phyloP scores from a whole-genome alignment of 1,140 invertebrate species.

The Notospermus geniculatus region DNA sequence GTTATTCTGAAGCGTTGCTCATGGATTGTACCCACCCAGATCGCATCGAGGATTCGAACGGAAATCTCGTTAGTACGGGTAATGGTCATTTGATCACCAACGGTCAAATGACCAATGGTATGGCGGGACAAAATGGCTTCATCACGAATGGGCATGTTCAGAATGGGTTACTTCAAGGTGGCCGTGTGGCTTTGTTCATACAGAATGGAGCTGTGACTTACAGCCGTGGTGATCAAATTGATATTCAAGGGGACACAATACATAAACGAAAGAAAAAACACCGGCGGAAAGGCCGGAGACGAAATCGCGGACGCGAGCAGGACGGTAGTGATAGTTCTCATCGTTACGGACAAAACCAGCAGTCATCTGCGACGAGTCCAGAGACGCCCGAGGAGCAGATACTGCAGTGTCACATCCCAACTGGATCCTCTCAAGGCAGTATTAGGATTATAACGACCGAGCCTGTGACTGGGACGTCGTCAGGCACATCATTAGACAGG shows the following conservation, averaged over 20 bases:
- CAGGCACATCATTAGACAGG: too few relatives aligned
- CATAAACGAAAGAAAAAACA: not conserved
- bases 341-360: not conserved
- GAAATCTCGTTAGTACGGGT: not conserved
- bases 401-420: too few relatives aligned
- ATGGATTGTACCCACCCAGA: constrained; percentile 58
- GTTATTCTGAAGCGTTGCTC: constrained; percentile 69
- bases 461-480: too few relatives aligned
- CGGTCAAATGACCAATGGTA: not conserved
- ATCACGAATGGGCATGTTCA: not conserved
- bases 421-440: too few relatives aligned
- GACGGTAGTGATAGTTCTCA: not conserved
- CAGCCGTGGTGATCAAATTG: not conserved
- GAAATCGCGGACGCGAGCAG: not conserved
- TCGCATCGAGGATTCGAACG: not conserved
- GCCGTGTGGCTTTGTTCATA: not conserved
- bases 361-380: constrained; percentile 2
- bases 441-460: too few relatives aligned
- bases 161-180: not conserved
- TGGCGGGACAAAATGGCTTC: not conserved
- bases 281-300: not conserved
- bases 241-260: not conserved
- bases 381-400: not conserved
- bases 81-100: not conserved
- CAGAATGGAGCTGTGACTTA: constrained; percentile 2